Conservation (phyloP, 2,888 invertebrate species). For the Clistopyga incitator region DNA sequence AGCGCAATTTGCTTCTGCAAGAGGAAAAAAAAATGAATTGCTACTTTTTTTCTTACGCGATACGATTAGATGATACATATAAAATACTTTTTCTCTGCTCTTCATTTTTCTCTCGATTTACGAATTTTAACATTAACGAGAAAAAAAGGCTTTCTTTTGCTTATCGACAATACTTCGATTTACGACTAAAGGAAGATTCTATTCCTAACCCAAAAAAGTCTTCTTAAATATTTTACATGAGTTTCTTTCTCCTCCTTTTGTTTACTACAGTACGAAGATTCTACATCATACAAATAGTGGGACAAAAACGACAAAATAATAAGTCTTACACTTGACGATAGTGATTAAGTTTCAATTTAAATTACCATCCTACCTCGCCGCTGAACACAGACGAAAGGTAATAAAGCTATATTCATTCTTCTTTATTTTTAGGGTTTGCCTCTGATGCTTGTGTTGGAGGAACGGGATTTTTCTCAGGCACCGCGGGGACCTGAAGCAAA, state of each 20-base stretch:
- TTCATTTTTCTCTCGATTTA: constrained; percentile 8
- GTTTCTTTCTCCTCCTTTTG: not conserved
- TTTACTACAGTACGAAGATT: constrained; percentile 30
- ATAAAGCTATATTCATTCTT: constrained; percentile 52
- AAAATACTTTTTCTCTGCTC: constrained; percentile 46
- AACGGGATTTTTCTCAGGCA: constrained; percentile 54
- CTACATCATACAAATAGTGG: constrained; percentile 44
- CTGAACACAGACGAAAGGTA: constrained; percentile 23
- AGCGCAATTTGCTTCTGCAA: constrained; percentile 27
- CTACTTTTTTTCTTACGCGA: constrained; percentile 13
- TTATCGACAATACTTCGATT: constrained; percentile 9
- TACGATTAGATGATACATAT: constrained; percentile 49
- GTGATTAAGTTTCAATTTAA: constrained; percentile 17
- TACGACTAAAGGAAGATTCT: constrained; percentile 46
- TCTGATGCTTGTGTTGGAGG: constrained; percentile 49
- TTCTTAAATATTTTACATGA: constrained; percentile 53
- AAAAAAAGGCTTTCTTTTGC: constrained; percentile 14
- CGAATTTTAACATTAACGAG: constrained; percentile 7
- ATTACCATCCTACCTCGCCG: constrained; percentile 32
- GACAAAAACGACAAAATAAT: constrained; percentile 19
- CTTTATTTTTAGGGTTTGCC: constrained; percentile 60
- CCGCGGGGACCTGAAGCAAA: constrained; percentile 56
- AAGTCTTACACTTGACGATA: constrained; percentile 40
- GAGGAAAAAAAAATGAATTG: constrained; percentile 39
- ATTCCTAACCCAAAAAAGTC: constrained; percentile 35